phyloP scores from a whole-genome alignment of 2,113 vertebrate species.

The Lipotes vexillifer region DNA sequence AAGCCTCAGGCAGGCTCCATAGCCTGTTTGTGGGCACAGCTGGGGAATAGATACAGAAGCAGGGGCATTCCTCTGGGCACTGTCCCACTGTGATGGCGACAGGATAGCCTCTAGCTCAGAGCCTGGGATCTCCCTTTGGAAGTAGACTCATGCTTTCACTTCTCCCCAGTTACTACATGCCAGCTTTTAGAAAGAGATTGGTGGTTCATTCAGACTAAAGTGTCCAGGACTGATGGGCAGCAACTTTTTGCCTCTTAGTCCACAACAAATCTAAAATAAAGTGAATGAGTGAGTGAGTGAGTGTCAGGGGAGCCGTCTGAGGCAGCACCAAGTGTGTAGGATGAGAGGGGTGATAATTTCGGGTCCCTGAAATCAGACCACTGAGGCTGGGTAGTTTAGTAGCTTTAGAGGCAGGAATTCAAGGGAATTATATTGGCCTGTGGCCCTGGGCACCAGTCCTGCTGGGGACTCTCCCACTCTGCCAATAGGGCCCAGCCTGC shows the following conservation, averaged over 20 bases:
- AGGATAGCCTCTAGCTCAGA: not conserved
- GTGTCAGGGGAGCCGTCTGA: rapidly evolving
- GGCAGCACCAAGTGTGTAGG: not conserved
- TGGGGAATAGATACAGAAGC: not conserved
- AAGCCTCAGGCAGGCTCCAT: not conserved
- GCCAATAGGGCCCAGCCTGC: not conserved
- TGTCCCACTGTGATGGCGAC: not conserved
- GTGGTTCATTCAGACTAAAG: not conserved
- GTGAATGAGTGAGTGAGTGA: not conserved
- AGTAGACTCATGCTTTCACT: not conserved
- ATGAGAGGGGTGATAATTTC: not conserved
- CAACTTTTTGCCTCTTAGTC: not conserved
- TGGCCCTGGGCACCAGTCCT: not conserved
- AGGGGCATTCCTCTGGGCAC: not conserved
- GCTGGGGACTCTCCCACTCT: not conserved
- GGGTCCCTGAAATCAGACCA: not conserved
- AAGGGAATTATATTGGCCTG: not conserved
- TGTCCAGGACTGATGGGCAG: not conserved
- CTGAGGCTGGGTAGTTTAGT: not conserved
- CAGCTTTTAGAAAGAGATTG: not conserved
- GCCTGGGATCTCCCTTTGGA: not conserved
- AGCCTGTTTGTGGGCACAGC: too few relatives aligned
- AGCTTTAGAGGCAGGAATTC: not conserved
- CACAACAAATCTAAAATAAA: not conserved
- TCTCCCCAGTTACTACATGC: not conserved